Conservation (phyloP, 2,888 invertebrate genomes). For the Vanessa cardui region DNA sequence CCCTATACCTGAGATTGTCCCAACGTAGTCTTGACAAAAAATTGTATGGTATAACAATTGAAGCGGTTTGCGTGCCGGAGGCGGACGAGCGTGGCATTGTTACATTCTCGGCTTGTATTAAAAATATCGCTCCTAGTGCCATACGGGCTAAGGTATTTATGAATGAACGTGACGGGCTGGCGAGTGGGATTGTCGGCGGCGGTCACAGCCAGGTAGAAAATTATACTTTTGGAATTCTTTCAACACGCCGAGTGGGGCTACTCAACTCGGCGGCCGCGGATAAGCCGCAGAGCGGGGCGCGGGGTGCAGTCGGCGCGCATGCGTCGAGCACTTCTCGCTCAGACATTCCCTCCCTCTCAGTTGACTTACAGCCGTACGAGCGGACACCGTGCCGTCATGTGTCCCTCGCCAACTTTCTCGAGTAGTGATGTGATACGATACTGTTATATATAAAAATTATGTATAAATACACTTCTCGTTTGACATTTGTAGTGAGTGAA, state of each 20-base stretch:
- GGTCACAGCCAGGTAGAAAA: conserved; percentile 79
- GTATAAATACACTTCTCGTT: conserved; percentile 46
- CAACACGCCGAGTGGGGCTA: conserved; percentile 74
- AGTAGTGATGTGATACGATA: conserved; percentile 82
- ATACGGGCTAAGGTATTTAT: conserved; percentile 75
- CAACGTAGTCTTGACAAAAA: conserved; percentile 70
- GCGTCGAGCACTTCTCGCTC: conserved; percentile 71
- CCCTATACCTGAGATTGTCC: conserved; percentile 69
- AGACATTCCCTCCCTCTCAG: conserved; percentile 78
- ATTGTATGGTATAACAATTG: conserved; percentile 67
- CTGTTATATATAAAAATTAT: conserved; percentile 58
- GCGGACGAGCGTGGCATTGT: conserved; percentile 53
- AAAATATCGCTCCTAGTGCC: conserved; percentile 56
- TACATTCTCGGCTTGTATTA: conserved; percentile 52
- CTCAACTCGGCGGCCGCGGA: conserved; percentile 70
- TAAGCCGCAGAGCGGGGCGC: conserved; percentile 81
- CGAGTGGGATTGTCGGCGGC: conserved; percentile 69
- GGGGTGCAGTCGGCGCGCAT: conserved; percentile 75
- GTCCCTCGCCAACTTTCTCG: conserved; percentile 80
- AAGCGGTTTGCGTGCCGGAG: conserved; percentile 62
- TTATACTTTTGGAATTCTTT: conserved; percentile 81
- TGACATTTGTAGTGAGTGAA: conserved; percentile 47
- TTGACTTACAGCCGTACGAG: conserved; percentile 72
- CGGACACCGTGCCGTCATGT: conserved; percentile 85
- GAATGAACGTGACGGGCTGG: conserved; percentile 79